Percentiles rank a stretch among this genome's conserved stretches.
Evolutionary conservation across 2,113 vertebrate species (phyloP).

Genomic region (Bombycilla garrulus): DNA sequence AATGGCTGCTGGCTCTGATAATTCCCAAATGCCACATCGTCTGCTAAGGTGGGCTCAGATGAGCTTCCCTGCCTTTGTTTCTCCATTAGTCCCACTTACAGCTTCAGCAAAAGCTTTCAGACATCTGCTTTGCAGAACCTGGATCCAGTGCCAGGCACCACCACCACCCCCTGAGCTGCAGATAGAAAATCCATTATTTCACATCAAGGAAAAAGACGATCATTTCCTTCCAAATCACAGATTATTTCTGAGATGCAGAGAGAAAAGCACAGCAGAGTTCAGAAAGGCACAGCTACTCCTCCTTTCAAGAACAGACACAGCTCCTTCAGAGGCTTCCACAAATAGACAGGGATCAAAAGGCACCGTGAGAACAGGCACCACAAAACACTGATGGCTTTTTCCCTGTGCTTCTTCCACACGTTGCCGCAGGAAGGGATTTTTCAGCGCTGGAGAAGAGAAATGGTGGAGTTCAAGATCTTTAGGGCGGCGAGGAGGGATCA

Average conservation of each 20-base stretch:
- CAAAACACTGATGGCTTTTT: not conserved
- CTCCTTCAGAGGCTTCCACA: not conserved
- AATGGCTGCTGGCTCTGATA: not conserved
- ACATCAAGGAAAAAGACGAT: not conserved
- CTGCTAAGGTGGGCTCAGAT: not conserved
- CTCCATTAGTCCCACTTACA: not conserved
- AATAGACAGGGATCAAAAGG: not conserved
- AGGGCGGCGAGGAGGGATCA: not conserved
- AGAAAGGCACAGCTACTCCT: not conserved
- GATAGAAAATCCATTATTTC: not conserved
- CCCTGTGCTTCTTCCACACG: not conserved
- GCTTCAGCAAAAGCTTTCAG: not conserved
- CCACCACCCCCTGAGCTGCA: not conserved
- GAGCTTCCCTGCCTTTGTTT: not conserved
- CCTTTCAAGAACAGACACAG: not conserved
- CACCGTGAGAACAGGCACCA: not conserved
- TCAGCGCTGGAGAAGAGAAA: not conserved
- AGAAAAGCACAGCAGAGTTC: not conserved
- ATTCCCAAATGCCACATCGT: not conserved
- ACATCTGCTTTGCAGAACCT: not conserved
- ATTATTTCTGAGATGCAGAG: not conserved
- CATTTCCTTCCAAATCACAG: not conserved
- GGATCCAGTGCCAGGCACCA: not conserved
- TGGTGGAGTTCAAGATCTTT: not conserved
- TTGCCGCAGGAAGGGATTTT: not conserved